Conservation (phyloP, 2,888 invertebrate genomes). For the Eilema depressum region DNA sequence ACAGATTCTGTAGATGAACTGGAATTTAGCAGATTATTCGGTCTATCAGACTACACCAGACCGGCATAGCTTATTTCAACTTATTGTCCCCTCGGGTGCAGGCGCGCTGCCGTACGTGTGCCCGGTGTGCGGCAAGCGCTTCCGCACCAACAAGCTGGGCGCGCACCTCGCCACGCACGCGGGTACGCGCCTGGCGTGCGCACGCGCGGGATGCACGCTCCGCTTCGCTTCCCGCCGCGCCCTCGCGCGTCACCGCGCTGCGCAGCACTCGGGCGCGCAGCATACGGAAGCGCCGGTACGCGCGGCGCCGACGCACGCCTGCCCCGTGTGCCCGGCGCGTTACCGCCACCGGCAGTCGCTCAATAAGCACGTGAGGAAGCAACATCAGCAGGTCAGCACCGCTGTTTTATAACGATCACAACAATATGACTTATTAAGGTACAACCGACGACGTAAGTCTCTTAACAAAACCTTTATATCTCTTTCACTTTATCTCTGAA, state of each 20-base stretch:
- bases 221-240: conserved; percentile 46
- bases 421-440: too few species aligned
- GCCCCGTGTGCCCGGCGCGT: conserved; percentile 56
- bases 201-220: conserved; percentile 47
- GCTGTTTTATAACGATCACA: too few species aligned
- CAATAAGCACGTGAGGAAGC: conserved; percentile 66
- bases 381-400: conserved; percentile 54
- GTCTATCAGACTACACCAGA: too few species aligned
- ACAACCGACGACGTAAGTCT: too few species aligned
- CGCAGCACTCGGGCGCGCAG: conserved; percentile 36
- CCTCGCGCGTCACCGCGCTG: conserved; percentile 47
- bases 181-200: conserved; percentile 43
- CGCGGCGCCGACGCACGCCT: conserved; percentile 50
- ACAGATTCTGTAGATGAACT: too few species aligned
- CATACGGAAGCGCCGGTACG: conserved; percentile 35
- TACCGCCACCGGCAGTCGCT: conserved; percentile 73
- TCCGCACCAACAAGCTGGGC: conserved; percentile 75
- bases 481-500: too few species aligned
- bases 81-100: too few species aligned
- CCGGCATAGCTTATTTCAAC: too few species aligned
- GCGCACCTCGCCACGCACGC: conserved; percentile 65
- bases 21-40: too few species aligned
- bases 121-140: conserved; percentile 70
- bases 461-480: too few species aligned
- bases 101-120: conserved; percentile 77